Evolutionary conservation across 2,113 vertebrate genomes (phyloP), one percentile per base, ranked within the genome.

Genomic region (Rhagologus leucostigma): DNA sequence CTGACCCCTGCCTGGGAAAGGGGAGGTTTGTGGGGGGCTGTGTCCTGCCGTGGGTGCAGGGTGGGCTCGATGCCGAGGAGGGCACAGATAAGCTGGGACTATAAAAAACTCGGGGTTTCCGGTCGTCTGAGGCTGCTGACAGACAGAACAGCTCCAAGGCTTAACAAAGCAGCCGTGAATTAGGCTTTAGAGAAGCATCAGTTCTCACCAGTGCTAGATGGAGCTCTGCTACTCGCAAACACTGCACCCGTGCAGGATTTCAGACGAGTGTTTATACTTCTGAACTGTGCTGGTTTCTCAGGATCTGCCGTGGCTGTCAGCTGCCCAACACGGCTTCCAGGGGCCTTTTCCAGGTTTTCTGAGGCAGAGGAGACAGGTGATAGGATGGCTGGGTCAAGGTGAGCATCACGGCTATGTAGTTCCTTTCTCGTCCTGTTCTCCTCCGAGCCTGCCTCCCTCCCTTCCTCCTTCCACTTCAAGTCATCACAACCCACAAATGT

Each of bases 181-280:
- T 13, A 33, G 69, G 84, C 59, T 80, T n/a, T 32, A 21, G 79
- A 49, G 86, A 49, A 86, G 95, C 91, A 64, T 32, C 49, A 2
- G n/a, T 85, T 90, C 63, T 44, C 53, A 10, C 9, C 86, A 80
- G 56, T 92, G 95, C 96, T 96, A 96, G 96, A 57, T 95, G 96
- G 96, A 96, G 96, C 96, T 96, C 20, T 96, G 96, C 83, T 86
- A 76, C 93, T 88, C 89, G 0, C 85, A 90, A 95, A 94, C 44
- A 77, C 41, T 17, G 1, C 9, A 2, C 75, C 32, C 10, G n/a
- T n/a, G 44, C 3, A 12, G 53, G 42, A 27, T 85, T 46, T 56
- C 95, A 64, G 63, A 20, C 0, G 3, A 27, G 42, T 1, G n/a
- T 73, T 82, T 35, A 3, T 8, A 14, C 52, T 89, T 33, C 11